Percentiles rank a stretch among this genome's conserved stretches.
phyloP scores from a whole-genome alignment of 2,888 invertebrate species.

The Acanthosoma haemorrhoidale region DNA sequence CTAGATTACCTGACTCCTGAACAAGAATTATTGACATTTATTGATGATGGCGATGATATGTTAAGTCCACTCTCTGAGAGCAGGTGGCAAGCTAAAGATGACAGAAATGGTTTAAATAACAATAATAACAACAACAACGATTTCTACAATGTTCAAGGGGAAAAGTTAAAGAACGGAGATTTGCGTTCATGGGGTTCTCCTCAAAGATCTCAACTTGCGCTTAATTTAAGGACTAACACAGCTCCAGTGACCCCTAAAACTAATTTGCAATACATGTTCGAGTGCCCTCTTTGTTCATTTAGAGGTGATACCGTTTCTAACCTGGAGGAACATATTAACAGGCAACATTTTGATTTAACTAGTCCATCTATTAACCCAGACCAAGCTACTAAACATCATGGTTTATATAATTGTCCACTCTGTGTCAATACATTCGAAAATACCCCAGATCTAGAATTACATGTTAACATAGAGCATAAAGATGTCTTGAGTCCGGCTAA shows the following conservation, averaged over 20 bases:
- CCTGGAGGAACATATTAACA: slow-evolving; percentile 76
- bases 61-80: slow-evolving; percentile 36
- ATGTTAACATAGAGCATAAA: slow-evolving; percentile 78
- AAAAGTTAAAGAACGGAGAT: slow-evolving; percentile 35
- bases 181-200: slow-evolving; percentile 65
- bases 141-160: slow-evolving; percentile 33
- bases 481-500: slow-evolving; percentile 69
- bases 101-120: slow-evolving; percentile 37
- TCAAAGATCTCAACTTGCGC: slow-evolving; percentile 62
- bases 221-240: slow-evolving; percentile 53
- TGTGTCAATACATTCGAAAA: slow-evolving; percentile 67
- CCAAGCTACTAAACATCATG: slow-evolving; percentile 13
- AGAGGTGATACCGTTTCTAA: slow-evolving; percentile 66
- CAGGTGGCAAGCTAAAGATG: slow-evolving; percentile 32
- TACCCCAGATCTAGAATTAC: slow-evolving; percentile 73
- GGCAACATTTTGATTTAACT: slow-evolving; percentile 75
- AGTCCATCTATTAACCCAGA: slow-evolving; percentile 53
- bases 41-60: slow-evolving; percentile 59
- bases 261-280: slow-evolving; percentile 37
- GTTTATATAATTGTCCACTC: slow-evolving; percentile 66
- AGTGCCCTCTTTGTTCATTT: slow-evolving; percentile 74
- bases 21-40: slow-evolving; percentile 65
- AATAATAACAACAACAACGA: slow-evolving; percentile 48
- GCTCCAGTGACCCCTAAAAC: slow-evolving; percentile 11
- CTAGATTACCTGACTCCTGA: slow-evolving; percentile 76